Conservation (phyloP, 2,797 vertebrate genomes). For the Megalops cyprinoides region DNA sequence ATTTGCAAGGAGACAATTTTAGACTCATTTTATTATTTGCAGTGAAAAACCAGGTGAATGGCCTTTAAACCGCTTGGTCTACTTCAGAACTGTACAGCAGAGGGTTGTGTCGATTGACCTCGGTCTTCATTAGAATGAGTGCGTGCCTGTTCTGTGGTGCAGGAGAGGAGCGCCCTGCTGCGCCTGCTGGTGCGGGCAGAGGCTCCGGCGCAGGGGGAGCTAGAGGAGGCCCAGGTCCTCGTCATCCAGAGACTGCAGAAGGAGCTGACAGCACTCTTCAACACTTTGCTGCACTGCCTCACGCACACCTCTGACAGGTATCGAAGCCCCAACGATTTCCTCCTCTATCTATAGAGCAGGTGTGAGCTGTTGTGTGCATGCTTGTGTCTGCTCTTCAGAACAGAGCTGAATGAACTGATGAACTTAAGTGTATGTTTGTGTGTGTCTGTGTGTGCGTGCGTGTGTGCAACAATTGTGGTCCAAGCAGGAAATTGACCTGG, state of each 20-base stretch:
- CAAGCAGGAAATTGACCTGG: too few relatives aligned
- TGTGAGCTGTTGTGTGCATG: not conserved
- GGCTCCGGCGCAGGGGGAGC: conserved; percentile 65
- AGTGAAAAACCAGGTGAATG: not conserved
- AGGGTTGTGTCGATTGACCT: conserved; percentile 4
- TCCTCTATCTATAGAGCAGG: conserved; percentile 1
- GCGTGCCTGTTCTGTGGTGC: conserved; percentile 28
- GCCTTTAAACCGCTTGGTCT: not conserved
- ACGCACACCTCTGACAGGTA: conserved; percentile 83
- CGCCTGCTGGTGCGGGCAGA: conserved; percentile 74
- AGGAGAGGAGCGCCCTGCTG: conserved; percentile 75
- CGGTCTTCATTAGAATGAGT: conserved; percentile 12
- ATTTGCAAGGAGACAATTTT: conserved; percentile 38
- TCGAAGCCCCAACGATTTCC: not conserved
- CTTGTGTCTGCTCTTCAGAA: not conserved
- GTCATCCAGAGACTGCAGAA: conserved; percentile 87
- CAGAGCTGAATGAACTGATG: not conserved
- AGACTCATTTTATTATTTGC: not conserved
- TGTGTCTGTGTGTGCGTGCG: not conserved
- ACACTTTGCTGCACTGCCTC: conserved; percentile 75
- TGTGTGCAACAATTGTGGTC: too few relatives aligned
- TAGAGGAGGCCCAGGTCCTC: conserved; percentile 75
- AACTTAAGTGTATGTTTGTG: not conserved
- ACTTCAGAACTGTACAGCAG: not conserved
- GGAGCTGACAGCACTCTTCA: conserved; percentile 85